These are phyloP conservation scores for Latrodectus hesperus DNA, from an alignment of 2,888 invertebrate genomes.

Conservation along the genomic window DNA sequence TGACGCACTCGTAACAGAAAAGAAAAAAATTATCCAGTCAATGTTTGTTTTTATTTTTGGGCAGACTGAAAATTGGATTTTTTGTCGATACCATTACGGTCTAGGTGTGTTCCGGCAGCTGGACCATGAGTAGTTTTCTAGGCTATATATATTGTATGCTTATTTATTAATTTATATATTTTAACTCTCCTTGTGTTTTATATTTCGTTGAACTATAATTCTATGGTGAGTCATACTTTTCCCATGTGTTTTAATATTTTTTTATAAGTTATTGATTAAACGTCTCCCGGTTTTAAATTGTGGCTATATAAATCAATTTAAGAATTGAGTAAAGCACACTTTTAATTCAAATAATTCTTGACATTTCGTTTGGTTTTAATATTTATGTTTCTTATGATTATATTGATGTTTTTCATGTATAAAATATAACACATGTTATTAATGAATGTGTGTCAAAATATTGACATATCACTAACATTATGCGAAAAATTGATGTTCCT, in stretches of 20 bases:
- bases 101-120: conserved; percentile 28
- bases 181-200: background rate
- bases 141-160: background rate
- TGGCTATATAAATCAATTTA: too few species aligned
- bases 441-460: too few species aligned
- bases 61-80: conserved; percentile 29
- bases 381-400: background rate
- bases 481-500: too few species aligned
- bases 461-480: too few species aligned
- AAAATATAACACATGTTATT: background rate
- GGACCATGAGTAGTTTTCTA: conserved; percentile 9
- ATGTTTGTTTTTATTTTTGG: conserved; percentile 59
- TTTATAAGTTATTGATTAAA: background rate
- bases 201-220: conserved; percentile 28
- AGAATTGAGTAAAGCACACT: too few species aligned
- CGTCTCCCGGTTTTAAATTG: too few species aligned
- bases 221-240: conserved; percentile 52
- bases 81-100: conserved; percentile 19
- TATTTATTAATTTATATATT: background rate
- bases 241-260: background rate
- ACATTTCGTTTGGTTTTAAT: too few species aligned
- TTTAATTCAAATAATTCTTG: too few species aligned
- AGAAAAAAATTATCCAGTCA: conserved; percentile 18
- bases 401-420: background rate
- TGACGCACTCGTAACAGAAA: conserved; percentile 57